Percentiles rank a stretch among this genome's conserved stretches.
Conservation (phyloP, 2,113 vertebrate species). For the Bothrops jararaca region DNA sequence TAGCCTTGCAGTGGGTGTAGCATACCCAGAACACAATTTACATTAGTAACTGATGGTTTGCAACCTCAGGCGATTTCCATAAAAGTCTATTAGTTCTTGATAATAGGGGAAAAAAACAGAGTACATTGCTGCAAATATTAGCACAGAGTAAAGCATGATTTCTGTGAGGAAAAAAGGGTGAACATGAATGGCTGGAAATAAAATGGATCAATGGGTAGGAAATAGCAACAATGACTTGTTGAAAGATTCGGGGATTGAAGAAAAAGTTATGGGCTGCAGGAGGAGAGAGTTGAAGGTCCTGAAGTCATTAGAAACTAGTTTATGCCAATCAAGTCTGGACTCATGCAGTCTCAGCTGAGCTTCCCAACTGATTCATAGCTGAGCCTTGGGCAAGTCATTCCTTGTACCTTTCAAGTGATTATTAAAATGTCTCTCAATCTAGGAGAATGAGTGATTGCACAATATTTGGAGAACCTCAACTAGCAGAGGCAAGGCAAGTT, state of each 20-base stretch:
- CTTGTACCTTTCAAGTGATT: background rate
- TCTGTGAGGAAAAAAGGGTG: background rate
- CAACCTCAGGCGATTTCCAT: background rate
- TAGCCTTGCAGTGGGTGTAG: background rate
- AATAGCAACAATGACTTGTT: background rate
- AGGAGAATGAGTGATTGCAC: background rate
- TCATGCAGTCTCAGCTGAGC: background rate
- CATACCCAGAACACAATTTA: background rate
- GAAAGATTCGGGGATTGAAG: background rate
- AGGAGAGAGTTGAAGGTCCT: background rate
- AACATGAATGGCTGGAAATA: background rate
- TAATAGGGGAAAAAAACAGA: background rate
- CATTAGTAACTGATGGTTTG: background rate
- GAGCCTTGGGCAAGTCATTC: constrained; percentile 1
- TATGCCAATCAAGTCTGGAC: background rate
- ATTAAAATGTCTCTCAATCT: background rate
- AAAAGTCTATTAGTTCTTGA: constrained; percentile 5
- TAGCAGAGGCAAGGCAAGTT: background rate
- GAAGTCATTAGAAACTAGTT: background rate
- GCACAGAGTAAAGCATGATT: background rate
- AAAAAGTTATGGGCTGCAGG: background rate
- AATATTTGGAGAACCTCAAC: background rate
- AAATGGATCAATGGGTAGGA: too few relatives aligned
- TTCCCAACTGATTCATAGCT: background rate
- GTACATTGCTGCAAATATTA: background rate